These are phyloP conservation scores for Pseudopleuronectes americanus DNA, from an alignment of 2,797 vertebrate genomes.

Conservation along the genomic window DNA sequence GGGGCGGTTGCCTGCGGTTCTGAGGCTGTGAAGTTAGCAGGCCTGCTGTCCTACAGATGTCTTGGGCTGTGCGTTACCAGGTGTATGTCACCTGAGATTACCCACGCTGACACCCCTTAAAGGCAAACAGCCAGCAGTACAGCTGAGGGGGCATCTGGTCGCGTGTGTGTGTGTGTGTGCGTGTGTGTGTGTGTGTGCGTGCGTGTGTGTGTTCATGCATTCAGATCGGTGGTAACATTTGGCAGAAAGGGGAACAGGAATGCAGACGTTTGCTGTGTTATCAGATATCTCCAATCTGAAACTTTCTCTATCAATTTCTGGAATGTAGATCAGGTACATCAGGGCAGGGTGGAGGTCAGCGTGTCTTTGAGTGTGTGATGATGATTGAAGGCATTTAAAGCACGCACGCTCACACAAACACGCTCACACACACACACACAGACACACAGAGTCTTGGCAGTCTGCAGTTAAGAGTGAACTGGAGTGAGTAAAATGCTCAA, in stretches of 20 bases:
- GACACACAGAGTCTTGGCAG: slow-evolving; percentile 20
- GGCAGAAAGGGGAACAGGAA: slow-evolving; percentile 35
- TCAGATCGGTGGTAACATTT: slow-evolving; percentile 55
- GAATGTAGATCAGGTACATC: slow-evolving; percentile 39
- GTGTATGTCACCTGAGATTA: slow-evolving; percentile 95
- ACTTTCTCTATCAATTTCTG: slow-evolving; percentile 16
- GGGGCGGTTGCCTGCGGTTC: slow-evolving; percentile 32
- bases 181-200: background rate
- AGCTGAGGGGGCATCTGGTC: slow-evolving; percentile 93
- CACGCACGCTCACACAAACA: slow-evolving; percentile 20
- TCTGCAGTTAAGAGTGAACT: slow-evolving; percentile 70
- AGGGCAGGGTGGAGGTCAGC: slow-evolving; percentile 34
- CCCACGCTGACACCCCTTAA: slow-evolving; percentile 87
- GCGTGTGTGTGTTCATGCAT: slow-evolving; percentile 64
- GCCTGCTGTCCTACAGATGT: slow-evolving; percentile 90
- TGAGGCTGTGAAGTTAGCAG: slow-evolving; percentile 66
- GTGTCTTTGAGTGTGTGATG: slow-evolving; percentile 48
- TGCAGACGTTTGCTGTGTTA: slow-evolving; percentile 29
- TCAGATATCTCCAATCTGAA: slow-evolving; percentile 26
- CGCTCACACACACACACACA: no score
- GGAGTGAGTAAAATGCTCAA: slow-evolving; percentile 76
- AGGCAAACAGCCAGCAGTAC: slow-evolving; percentile 83
- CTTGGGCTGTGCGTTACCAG: slow-evolving; percentile 89
- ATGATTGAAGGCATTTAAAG: slow-evolving; percentile 62
- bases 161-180: slow-evolving; percentile 53